These are phyloP conservation scores for Pavo muticus DNA, from an alignment of 2,113 vertebrate species.

Conservation along the genomic window DNA sequence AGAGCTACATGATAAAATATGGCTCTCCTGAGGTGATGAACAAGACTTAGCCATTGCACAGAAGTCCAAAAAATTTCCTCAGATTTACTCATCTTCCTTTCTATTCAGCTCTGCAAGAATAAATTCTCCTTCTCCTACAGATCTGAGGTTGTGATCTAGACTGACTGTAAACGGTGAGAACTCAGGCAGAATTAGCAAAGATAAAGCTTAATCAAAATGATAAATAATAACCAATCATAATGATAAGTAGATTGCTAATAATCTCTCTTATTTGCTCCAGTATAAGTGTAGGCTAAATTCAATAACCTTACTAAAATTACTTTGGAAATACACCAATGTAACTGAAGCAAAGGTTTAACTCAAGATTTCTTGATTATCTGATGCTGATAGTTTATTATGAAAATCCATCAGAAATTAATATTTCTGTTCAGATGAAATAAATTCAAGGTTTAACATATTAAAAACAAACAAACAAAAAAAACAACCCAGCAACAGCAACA, in stretches of 20 bases:
- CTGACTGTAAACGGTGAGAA: background rate
- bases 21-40: background rate
- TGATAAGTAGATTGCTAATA: background rate
- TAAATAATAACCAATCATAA: background rate
- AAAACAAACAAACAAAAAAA: background rate
- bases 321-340: background rate
- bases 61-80: background rate
- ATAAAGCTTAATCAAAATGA: background rate
- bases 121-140: background rate
- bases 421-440: background rate
- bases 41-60: background rate
- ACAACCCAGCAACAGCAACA: no score
- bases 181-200: background rate
- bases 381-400: background rate
- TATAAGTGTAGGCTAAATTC: background rate
- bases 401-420: background rate
- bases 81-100: background rate
- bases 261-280: background rate
- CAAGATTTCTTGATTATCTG: background rate
- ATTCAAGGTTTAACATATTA: background rate
- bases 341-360: background rate
- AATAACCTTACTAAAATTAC: background rate
- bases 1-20: background rate
- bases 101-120: background rate
- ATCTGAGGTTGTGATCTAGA: background rate